Base-by-base conservation (phyloP, 2,797 vertebrate genomes). In the Gymnoscopelus microlampas region DNA sequence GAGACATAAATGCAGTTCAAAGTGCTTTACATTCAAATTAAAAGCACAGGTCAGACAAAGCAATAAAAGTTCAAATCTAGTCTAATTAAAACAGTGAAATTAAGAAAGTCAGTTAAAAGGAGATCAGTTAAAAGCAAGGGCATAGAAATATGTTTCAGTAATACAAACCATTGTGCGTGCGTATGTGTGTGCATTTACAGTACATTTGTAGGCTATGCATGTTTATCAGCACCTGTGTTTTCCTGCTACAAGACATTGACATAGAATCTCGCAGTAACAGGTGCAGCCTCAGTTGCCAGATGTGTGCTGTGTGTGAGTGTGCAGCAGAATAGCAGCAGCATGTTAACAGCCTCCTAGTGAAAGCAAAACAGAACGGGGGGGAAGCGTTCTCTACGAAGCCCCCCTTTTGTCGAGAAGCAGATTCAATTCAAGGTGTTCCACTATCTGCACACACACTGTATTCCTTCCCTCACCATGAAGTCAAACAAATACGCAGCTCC, bases 381-480 rank as follows among this genome's bases (percentile, higher is more conserved):
- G 57, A 53, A 54, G 62, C 47, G 49, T 80, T 69, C 47, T 54
- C 68, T 15, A 72, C 23, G 44, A 48, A 13, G 11, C 11, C 12
- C 13, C 26, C 19, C 73, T 79, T 79, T 78, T 78, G 66, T 39
- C 73, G 59, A 76, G 44, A 50, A 49, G 61, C 53, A 51, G 24
- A 70, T 85, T 82, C 23, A 79, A 23, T 74, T 84, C 53, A 79
- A 82, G 39, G 63, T 74, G 73, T 67, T 79, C 58, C 53, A 13
- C 63, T 55, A 24, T 48, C 14, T 19, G 32, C 61, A 66, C 57
- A 66, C 3, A 71, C 62, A 64, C 32, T 35, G 32, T 35, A 35
- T 5, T 58, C n/a, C 56, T 14, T 8, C 29, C 32, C n/a, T 32
- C 35, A 35, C 39, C 35, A 63, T 53, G 68, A 35, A 29, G 15